Evolutionary conservation across 2,888 invertebrate genomes (phyloP), one percentile per base, ranked within the genome.

Genomic region (Scelioninae gen. 1): DNA sequence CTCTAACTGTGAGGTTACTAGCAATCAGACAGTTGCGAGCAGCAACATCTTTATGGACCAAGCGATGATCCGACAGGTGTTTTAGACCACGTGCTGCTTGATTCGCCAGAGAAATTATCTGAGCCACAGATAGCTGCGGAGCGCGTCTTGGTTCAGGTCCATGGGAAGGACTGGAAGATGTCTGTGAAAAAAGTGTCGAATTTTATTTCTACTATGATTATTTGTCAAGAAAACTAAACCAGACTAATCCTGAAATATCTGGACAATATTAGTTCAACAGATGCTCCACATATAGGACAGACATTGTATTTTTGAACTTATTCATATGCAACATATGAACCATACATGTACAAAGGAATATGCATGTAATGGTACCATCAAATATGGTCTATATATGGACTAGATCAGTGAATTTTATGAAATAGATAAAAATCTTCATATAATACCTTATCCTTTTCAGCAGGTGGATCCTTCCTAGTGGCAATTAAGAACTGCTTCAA

Each of bases 31-130:
- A 97, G 93, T 98, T 98, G 13, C 98, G 95, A 0, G 98, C 96
- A 1, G 98, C 97, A 87, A 99, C 94, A 93, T 99, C 98, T 89
- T 96, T 95, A 92, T 98, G 98, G n/a, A 97, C 96, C 87, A 96
- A 94, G 53, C 98, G 93, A 87, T 95, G 93, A 88, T 96, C 93
- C 87, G 96, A 94, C 72, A 97, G 92, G 86, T 96, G 95, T 90
- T 97, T 96, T 95, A 97, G 95, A 34, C 96, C 98, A 2, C 95
- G 93, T 0, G 97, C 96, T 34, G 98, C 94, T 90, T 98, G 97
- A 79, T 95, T 94, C 0, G 95, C 94, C 0, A 97, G 93, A 16
- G 95, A 94, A 0, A 95, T 93, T 29, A 95, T 93, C 92, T 97
- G 96, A 5, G 94, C 93, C 2, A 95, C 93, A 1, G 94, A 94